These are phyloP conservation scores for Piprites chloris DNA, from an alignment of 2,113 vertebrate genomes.

Conservation along the genomic window DNA sequence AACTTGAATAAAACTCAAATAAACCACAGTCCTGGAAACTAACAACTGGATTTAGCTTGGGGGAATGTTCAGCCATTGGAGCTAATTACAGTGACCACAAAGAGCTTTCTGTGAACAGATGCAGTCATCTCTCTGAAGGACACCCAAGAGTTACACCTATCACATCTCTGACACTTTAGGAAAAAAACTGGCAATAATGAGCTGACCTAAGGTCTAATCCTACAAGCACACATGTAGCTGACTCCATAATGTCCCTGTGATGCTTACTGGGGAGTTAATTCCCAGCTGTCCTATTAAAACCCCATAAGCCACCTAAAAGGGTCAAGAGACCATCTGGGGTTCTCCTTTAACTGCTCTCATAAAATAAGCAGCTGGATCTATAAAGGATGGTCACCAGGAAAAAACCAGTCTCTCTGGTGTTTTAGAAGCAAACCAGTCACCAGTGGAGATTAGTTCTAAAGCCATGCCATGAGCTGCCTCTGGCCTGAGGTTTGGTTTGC, in stretches of 20 bases:
- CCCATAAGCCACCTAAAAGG: constrained; percentile 52
- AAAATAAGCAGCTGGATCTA: constrained; percentile 18
- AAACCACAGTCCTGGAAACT: not conserved
- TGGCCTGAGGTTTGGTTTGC: not conserved
- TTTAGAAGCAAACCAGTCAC: not conserved
- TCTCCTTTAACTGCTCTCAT: constrained; percentile 34
- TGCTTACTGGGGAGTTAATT: constrained; percentile 27
- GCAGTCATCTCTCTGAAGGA: not conserved
- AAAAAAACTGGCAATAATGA: not conserved
- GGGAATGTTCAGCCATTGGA: not conserved
- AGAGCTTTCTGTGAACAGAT: not conserved
- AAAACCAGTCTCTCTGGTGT: not conserved
- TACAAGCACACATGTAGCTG: not conserved
- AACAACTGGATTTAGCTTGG: not conserved
- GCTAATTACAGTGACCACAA: not conserved
- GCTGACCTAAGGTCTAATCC: constrained; percentile 21
- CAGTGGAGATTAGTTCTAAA: not conserved
- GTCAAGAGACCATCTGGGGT: constrained; percentile 16
- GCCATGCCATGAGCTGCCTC: not conserved
- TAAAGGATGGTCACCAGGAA: not conserved
- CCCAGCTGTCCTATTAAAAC: constrained; percentile 59
- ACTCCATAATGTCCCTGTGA: not conserved
- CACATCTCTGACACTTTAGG: not conserved
- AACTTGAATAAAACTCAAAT: not conserved
- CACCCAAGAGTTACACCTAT: not conserved